These are phyloP conservation scores for Urechis unicinctus DNA, from an alignment of 2,888 invertebrate species.

Conservation along the genomic window DNA sequence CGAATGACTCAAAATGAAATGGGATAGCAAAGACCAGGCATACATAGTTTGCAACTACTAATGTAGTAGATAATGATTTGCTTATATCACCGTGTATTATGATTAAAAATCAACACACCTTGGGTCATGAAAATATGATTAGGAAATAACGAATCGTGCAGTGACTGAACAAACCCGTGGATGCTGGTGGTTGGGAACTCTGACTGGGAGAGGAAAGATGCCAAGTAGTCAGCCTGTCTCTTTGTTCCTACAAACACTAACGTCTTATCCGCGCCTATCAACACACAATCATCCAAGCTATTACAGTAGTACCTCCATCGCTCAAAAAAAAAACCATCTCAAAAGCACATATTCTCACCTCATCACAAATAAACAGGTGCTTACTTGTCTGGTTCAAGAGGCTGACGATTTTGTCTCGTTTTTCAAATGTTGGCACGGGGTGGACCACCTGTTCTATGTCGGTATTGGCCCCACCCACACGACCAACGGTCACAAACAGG, in stretches of 20 bases:
- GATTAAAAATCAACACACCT: no score
- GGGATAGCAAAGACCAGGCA: no score
- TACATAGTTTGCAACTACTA: no score
- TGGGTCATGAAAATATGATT: conserved; percentile 13
- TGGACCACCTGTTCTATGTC: conserved; percentile 76
- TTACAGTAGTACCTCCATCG: background rate
- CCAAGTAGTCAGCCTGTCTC: conserved; percentile 79
- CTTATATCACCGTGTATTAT: no score
- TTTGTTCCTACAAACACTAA: conserved; percentile 89
- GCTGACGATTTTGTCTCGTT: conserved; percentile 67
- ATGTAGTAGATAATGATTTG: no score
- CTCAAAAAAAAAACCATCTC: background rate
- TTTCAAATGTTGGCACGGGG: conserved; percentile 61
- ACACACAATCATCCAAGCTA: background rate
- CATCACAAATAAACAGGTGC: conserved; percentile 1
- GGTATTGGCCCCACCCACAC: conserved; percentile 84
- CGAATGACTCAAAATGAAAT: no score
- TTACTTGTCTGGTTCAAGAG: conserved; percentile 55
- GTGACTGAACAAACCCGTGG: conserved; percentile 56
- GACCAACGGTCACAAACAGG: conserved; percentile 78
- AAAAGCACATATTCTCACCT: no score
- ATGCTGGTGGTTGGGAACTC: conserved; percentile 67
- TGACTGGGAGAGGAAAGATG: conserved; percentile 72
- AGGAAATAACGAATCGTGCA: background rate
- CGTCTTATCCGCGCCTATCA: conserved; percentile 40